These are phyloP conservation scores for Allolobophora icterica DNA, from an alignment of 2,888 invertebrate genomes.

Conservation along the genomic window DNA sequence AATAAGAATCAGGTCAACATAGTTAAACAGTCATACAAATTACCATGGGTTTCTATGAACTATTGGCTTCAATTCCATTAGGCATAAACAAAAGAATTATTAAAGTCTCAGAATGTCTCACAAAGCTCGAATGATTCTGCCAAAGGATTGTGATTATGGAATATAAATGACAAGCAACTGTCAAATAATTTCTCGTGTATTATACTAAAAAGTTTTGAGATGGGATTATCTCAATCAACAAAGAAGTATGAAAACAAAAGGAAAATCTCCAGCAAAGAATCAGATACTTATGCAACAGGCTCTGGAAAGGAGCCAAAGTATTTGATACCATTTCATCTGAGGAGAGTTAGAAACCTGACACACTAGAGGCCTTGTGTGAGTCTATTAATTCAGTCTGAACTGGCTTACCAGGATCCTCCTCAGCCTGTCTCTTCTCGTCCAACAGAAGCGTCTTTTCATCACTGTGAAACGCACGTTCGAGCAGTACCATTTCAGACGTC, in stretches of 20 bases:
- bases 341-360: background rate
- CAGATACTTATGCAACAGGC: background rate
- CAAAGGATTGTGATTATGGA: background rate
- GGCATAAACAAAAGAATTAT: background rate
- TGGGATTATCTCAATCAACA: background rate
- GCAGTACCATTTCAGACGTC: conserved; percentile 34
- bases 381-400: background rate
- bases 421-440: conserved; percentile 28
- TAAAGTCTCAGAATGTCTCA: background rate
- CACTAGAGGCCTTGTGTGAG: background rate
- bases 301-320: background rate
- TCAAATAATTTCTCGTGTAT: no score
- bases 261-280: background rate
- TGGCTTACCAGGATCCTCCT: conserved; percentile 28
- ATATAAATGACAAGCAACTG: background rate
- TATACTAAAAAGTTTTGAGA: background rate
- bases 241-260: background rate
- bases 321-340: background rate
- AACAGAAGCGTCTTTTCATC: conserved; percentile 21
- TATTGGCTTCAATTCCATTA: no score
- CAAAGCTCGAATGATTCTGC: background rate
- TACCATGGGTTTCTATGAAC: background rate
- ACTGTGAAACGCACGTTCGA: conserved; percentile 26
- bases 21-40: background rate
- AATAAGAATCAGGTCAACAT: background rate